A percentile compares a stretch with the other conserved stretches of the same genome.
Conservation (phyloP, 2,888 invertebrate genomes). For the Sepiola atlantica region DNA sequence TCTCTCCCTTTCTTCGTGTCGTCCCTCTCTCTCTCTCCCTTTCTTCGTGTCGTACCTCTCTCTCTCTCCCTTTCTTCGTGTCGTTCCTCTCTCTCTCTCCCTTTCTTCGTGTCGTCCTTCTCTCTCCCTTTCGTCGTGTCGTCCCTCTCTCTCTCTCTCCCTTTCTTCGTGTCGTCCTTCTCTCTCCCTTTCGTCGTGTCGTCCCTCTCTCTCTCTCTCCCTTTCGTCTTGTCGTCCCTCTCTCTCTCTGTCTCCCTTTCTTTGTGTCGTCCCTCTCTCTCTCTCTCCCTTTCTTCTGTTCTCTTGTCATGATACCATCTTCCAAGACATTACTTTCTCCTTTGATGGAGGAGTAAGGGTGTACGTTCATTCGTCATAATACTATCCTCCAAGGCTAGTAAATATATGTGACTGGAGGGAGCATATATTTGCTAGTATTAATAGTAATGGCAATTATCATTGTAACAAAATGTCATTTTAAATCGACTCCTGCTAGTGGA, state of each 20-base stretch:
- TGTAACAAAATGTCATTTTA: too few relatives aligned
- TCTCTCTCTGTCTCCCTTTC: neutral
- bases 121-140: neutral
- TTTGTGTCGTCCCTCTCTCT: neutral
- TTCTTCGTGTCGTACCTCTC: neutral
- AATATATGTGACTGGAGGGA: too few relatives aligned
- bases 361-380: too few relatives aligned
- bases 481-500: too few relatives aligned
- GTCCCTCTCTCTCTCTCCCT: neutral
- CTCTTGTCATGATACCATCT: too few relatives aligned
- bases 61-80: neutral
- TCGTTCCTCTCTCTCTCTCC: neutral
- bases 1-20: neutral
- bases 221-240: neutral
- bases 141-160: neutral
- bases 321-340: too few relatives aligned
- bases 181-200: neutral
- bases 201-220: neutral
- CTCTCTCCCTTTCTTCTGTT: neutral
- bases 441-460: too few relatives aligned
- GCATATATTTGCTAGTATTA: too few relatives aligned
- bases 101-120: neutral
- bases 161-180: neutral
- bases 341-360: too few relatives aligned
- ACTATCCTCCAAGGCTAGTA: too few relatives aligned